Percentiles rank a stretch among this genome's conserved stretches.
These are phyloP conservation scores for Drosophila mimetica DNA, from an alignment of 2,888 invertebrate species.

Conservation along the genomic window DNA sequence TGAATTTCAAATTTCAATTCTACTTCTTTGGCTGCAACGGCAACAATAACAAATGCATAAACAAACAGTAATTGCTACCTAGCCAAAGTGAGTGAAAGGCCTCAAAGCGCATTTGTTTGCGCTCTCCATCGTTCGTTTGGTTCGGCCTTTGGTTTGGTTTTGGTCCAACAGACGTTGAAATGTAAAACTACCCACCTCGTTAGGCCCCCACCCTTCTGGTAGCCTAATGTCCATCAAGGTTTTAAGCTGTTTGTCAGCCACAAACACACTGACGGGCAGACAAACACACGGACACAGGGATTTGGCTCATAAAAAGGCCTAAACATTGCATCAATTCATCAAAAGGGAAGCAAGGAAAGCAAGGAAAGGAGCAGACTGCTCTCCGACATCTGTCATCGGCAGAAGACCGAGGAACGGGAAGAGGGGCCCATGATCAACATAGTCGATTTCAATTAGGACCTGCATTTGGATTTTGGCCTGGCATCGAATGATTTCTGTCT, in stretches of 20 bases:
- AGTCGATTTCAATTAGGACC: conserved; percentile 54
- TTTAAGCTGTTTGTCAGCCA: conserved; percentile 68
- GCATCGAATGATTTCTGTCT: conserved; percentile 24
- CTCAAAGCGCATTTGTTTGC: conserved; percentile 59
- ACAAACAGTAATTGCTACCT: conserved; percentile 77
- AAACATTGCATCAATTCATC: conserved; percentile 57
- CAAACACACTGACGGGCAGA: conserved; percentile 30
- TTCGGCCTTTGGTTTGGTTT: conserved; percentile 15
- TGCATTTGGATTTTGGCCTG: conserved; percentile 36
- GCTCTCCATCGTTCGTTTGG: conserved; percentile 31
- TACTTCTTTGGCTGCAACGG: conserved; percentile 50
- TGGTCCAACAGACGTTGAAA: conserved; percentile 25
- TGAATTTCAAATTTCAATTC: conserved; percentile 75
- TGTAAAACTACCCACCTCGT: conserved; percentile 22
- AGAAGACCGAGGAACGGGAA: conserved; percentile 8
- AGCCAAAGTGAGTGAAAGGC: conserved; percentile 62
- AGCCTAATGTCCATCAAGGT: conserved; percentile 58
- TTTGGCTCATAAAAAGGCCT: conserved; percentile 60
- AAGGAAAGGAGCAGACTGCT: conserved; percentile 17
- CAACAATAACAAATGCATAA: conserved; percentile 66
- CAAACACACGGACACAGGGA: conserved; percentile 27
- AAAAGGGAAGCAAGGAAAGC: conserved; percentile 28
- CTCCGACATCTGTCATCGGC: conserved; percentile 40
- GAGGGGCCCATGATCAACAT: conserved; percentile 39
- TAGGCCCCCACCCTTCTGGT: conserved; percentile 18